Conservation (phyloP, 2,113 vertebrate genomes). For the Neofelis nebulosa region DNA sequence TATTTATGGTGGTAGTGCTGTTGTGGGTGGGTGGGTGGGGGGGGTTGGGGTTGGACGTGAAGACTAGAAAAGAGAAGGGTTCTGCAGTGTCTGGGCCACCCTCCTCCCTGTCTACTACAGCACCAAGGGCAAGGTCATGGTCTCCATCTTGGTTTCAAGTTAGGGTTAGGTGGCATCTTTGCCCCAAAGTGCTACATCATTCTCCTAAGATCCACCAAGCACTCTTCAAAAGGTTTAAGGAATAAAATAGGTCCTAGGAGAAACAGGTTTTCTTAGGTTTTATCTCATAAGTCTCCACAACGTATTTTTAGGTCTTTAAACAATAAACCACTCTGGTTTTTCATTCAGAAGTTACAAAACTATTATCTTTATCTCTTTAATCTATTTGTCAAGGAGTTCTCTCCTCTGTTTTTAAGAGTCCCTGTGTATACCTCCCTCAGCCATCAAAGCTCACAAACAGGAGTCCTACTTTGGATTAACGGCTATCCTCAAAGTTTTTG, state of each 20-base stretch:
- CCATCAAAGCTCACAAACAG: not conserved
- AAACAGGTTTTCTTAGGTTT: not conserved
- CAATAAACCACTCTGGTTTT: not conserved
- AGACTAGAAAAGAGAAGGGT: not conserved
- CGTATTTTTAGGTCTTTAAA: not conserved
- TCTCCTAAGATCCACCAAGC: not conserved
- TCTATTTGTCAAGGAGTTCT: not conserved
- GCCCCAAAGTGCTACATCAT: not conserved
- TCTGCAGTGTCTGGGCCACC: not conserved
- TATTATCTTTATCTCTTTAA: not conserved
- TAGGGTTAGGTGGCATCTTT: not conserved
- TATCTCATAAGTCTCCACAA: not conserved
- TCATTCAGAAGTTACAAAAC: not conserved
- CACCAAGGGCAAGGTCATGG: not conserved
- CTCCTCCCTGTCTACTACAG: not conserved
- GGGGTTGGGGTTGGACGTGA: not conserved
- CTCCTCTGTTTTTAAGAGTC: not conserved
- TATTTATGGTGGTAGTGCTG: not conserved
- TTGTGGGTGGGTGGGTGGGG: no score
- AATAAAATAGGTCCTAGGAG: not conserved
- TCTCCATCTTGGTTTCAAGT: not conserved
- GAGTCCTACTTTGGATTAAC: not conserved
- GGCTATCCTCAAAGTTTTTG: not conserved
- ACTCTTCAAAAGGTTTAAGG: not conserved
- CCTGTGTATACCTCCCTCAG: not conserved